phyloP scores from a whole-genome alignment of 2,797 vertebrate species.

The Lates japonicus region DNA sequence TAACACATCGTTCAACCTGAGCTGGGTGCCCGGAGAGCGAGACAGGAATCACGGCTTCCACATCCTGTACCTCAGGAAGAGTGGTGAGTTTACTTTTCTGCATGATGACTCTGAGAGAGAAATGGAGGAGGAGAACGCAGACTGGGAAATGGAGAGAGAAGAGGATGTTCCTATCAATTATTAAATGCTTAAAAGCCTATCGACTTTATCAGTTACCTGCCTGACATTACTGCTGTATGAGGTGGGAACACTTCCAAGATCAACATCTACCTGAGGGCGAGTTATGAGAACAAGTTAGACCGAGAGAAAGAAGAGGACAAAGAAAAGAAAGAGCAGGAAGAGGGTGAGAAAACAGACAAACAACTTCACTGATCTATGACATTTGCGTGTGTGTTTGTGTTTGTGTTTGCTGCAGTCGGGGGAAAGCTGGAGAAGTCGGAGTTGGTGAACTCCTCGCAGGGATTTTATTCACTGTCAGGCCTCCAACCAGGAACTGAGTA shows the following conservation, averaged over 20 bases:
- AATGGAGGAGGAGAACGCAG: not conserved
- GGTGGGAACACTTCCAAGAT: not conserved
- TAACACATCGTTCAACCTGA: conserved; percentile 85
- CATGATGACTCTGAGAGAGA: not conserved
- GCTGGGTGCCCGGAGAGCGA: conserved; percentile 87
- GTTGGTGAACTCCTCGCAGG: conserved; percentile 86
- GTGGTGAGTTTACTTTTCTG: conserved; percentile 40
- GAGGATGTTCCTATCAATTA: not conserved
- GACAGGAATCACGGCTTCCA: conserved; percentile 85
- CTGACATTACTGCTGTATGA: not conserved
- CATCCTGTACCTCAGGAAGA: conserved; percentile 79
- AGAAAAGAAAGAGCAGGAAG: not conserved
- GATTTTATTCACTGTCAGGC: conserved; percentile 84
- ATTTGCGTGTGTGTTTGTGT: conserved; percentile 13
- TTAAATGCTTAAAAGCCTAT: not conserved
- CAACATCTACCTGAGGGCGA: no score
- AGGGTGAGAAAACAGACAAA: no score
- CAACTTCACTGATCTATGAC: not conserved
- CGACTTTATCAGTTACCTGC: not conserved
- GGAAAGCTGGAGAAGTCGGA: conserved; percentile 75
- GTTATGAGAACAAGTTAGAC: no score
- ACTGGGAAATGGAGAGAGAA: not conserved
- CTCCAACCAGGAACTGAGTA: conserved; percentile 88
- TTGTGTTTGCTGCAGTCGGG: conserved; percentile 51
- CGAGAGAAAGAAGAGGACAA: no score